These are phyloP conservation scores for Megaceryle alcyon DNA, from an alignment of 2,797 vertebrate genomes.

Conservation along the genomic window DNA sequence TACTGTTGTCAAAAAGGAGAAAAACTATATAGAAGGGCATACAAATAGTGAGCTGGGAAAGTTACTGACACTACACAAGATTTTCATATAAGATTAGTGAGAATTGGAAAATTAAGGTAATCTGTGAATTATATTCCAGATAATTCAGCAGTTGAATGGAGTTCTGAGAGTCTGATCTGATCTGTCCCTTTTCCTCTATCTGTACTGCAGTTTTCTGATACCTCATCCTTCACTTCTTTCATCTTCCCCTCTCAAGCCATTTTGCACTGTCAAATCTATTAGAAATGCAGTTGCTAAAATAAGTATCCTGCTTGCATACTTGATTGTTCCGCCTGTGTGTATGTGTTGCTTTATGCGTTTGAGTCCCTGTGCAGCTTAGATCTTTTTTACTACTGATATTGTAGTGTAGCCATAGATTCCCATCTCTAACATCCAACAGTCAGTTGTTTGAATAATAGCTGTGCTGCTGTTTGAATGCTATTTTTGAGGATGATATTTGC, in stretches of 20 bases:
- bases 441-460: neutral
- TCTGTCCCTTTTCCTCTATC: neutral
- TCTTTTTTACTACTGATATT: neutral
- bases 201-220: neutral
- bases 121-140: neutral
- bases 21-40: neutral
- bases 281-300: neutral
- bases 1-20: neutral
- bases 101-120: neutral
- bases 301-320: neutral
- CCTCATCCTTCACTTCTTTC: neutral
- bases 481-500: neutral
- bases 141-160: neutral
- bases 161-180: neutral
- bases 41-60: neutral
- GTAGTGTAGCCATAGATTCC: neutral
- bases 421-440: neutral
- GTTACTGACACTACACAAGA: neutral
- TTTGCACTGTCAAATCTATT: neutral
- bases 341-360: neutral
- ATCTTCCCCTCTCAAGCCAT: neutral
- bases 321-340: neutral
- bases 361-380: neutral
- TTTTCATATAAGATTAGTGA: neutral
- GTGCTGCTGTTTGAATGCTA: conserved; percentile 3